Percentiles rank a stretch among this genome's conserved stretches.
phyloP scores from a whole-genome alignment of 2,797 vertebrate genomes.

The Chrosomus eos region DNA sequence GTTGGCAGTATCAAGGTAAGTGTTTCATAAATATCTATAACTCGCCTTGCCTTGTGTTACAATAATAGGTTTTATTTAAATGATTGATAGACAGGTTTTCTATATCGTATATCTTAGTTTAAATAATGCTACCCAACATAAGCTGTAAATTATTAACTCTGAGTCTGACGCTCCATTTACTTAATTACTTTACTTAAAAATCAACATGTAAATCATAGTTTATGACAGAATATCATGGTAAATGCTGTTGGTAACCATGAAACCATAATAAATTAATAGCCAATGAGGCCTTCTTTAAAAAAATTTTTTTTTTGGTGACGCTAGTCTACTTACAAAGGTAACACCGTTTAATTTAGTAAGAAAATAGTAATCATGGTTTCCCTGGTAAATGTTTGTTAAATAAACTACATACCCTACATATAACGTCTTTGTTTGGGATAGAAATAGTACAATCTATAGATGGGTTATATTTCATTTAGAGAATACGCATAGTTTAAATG shows the following conservation, averaged over 20 bases:
- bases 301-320: not conserved
- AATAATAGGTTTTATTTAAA: not conserved
- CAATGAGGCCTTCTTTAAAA: not conserved
- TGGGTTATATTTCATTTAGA: not conserved
- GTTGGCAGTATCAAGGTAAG: slow-evolving; percentile 31
- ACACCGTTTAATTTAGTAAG: not conserved
- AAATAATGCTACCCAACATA: not conserved
- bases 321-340: not conserved
- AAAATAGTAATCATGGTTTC: not conserved
- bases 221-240: not conserved
- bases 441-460: not conserved
- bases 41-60: not conserved
- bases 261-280: not conserved
- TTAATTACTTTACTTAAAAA: too few species aligned
- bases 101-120: not conserved
- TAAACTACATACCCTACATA: not conserved
- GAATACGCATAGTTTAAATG: not conserved
- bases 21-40: not conserved
- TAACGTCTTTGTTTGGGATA: not conserved
- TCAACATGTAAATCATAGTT: not conserved
- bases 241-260: not conserved
- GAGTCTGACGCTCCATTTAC: not conserved
- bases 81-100: not conserved
- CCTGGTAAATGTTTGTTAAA: not conserved
- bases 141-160: not conserved